Evolutionary conservation across 2,888 invertebrate genomes (phyloP).

Genomic region (Neuroscelio doddi): DNA sequence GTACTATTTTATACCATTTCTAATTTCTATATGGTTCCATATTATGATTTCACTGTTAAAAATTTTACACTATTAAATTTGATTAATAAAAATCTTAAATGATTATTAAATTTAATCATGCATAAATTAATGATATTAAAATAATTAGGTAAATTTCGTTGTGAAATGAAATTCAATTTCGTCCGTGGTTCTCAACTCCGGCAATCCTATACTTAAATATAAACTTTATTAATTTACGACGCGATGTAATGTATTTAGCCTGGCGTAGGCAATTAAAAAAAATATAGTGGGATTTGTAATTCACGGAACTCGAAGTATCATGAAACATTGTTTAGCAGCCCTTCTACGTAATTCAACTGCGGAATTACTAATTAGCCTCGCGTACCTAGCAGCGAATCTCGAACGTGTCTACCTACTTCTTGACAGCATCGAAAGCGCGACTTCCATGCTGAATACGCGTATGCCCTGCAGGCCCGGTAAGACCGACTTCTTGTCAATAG

Average conservation of each 20-base stretch:
- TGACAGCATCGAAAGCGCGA: slow-evolving; percentile 13
- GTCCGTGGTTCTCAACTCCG: background rate
- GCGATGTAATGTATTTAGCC: background rate
- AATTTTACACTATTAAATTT: too few species aligned
- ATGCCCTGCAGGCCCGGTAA: slow-evolving; percentile 24
- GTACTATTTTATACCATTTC: too few species aligned
- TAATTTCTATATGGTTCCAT: too few species aligned
- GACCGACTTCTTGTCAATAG: background rate
- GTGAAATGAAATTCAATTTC: too few species aligned
- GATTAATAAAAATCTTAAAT: too few species aligned
- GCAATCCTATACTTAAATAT: too few species aligned
- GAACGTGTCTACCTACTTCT: slow-evolving; percentile 50
- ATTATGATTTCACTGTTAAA: too few species aligned
- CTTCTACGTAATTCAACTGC: slow-evolving; percentile 55
- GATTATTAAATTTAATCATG: too few species aligned
- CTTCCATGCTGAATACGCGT: background rate
- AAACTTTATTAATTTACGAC: background rate
- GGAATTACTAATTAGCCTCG: slow-evolving; percentile 63
- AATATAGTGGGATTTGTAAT: background rate
- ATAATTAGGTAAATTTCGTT: too few species aligned
- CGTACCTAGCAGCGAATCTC: slow-evolving; percentile 55
- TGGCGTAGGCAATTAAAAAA: background rate
- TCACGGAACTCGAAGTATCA: background rate
- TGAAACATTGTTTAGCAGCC: background rate
- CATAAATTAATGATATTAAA: too few species aligned